Evolutionary conservation across 2,797 vertebrate genomes (phyloP).

Genomic region (Tolypeutes matacus): DNA sequence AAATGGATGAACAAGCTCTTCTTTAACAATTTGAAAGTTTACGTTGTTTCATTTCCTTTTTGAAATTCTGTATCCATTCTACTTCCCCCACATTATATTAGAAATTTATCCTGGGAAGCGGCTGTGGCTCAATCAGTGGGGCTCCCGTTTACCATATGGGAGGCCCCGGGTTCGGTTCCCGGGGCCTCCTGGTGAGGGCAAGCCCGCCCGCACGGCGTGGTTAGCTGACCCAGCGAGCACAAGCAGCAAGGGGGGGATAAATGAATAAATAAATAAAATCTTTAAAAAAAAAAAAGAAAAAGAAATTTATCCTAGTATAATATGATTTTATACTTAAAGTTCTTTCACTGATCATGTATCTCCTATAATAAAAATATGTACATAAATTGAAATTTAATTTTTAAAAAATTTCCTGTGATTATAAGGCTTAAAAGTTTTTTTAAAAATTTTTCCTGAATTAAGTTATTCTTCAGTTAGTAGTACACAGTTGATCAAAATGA

Average conservation of each 20-base stretch:
- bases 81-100: not conserved
- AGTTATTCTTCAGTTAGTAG: not conserved
- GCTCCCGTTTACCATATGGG: too few relatives aligned
- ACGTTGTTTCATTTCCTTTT: constrained; percentile 2
- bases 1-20: not conserved
- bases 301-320: not conserved
- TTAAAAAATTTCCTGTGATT: not conserved
- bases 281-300: too few relatives aligned
- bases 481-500: not conserved
- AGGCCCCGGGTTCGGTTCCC: too few relatives aligned
- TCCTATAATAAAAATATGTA: not conserved
- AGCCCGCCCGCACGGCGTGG: too few relatives aligned
- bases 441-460: not conserved
- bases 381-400: not conserved
- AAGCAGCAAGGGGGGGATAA: too few relatives aligned
- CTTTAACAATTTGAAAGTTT: not conserved
- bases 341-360: not conserved
- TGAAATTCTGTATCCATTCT: not conserved
- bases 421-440: not conserved
- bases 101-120: too few relatives aligned
- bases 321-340: not conserved
- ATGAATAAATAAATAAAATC: too few relatives aligned
- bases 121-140: too few relatives aligned
- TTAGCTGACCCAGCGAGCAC: too few relatives aligned
- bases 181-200: too few relatives aligned